Percentiles rank a stretch among this genome's conserved stretches.
These are phyloP conservation scores for Diploptera punctata DNA, from an alignment of 2,888 invertebrate genomes.

Conservation along the genomic window DNA sequence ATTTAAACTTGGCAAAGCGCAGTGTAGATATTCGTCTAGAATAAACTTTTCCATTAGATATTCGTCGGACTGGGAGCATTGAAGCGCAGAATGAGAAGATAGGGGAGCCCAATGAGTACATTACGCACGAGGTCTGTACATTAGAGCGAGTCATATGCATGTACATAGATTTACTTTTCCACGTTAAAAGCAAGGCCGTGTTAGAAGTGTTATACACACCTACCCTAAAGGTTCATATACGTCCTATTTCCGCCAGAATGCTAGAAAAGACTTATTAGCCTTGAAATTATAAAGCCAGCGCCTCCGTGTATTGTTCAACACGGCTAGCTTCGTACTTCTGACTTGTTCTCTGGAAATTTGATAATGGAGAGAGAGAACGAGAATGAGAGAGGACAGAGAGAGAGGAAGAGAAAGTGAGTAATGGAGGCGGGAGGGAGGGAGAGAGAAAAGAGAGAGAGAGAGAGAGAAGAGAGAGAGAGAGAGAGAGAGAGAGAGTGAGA, in stretches of 20 bases:
- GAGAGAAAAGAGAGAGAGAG: too few relatives aligned
- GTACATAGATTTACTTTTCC: slow-evolving; percentile 34
- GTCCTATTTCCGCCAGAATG: not conserved
- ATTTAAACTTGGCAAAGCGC: too few relatives aligned
- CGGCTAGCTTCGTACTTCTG: too few relatives aligned
- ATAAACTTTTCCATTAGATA: slow-evolving; percentile 20
- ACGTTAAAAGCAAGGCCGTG: slow-evolving; percentile 35
- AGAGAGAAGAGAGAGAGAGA: too few relatives aligned
- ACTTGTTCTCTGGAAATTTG: too few relatives aligned
- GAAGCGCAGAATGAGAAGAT: not conserved
- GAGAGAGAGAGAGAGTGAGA: too few relatives aligned
- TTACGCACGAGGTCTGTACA: not conserved
- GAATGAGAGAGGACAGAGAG: too few relatives aligned
- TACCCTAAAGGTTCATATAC: not conserved
- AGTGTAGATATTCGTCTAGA: not conserved
- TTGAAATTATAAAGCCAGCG: not conserved
- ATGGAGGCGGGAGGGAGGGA: too few relatives aligned
- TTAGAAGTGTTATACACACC: not conserved
- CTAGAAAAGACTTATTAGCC: not conserved
- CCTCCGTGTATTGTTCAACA: too few relatives aligned
- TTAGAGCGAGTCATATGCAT: not conserved
- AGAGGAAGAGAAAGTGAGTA: too few relatives aligned
- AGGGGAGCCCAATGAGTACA: not conserved
- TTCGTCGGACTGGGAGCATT: not conserved
- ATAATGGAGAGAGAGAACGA: too few relatives aligned